These are phyloP conservation scores for Eumeta japonica DNA, from an alignment of 1,140 invertebrate genomes.

Conservation along the genomic window DNA sequence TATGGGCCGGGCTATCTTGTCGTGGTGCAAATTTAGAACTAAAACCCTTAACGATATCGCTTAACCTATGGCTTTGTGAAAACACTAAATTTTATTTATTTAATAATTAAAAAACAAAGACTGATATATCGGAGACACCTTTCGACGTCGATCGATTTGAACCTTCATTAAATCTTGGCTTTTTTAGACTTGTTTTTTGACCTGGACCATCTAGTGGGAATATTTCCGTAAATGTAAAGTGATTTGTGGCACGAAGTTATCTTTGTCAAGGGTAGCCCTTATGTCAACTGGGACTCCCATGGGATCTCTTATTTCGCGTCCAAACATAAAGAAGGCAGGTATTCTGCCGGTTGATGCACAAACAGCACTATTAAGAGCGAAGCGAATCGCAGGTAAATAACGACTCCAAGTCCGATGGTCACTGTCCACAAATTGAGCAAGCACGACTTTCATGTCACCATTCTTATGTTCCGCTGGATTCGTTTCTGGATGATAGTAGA, in stretches of 20 bases:
- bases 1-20: slow-evolving; percentile 23
- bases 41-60: slow-evolving; percentile 11
- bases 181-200: slow-evolving; percentile 2
- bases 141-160: slow-evolving; percentile 4
- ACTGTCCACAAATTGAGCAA: too few species aligned
- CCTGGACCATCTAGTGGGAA: neutral
- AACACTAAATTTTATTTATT: slow-evolving; percentile 15
- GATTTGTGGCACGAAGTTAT: slow-evolving; percentile 11
- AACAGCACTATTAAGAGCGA: too few species aligned
- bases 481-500: slow-evolving; percentile 33
- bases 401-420: too few species aligned
- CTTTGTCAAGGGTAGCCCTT: slow-evolving; percentile 1
- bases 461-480: slow-evolving; percentile 34
- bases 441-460: slow-evolving; percentile 31
- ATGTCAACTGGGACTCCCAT: too few species aligned
- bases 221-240: slow-evolving; percentile 10
- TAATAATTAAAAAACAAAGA: too few species aligned
- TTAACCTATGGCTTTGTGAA: slow-evolving; percentile 12
- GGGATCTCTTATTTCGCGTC: too few species aligned
- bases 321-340: too few species aligned
- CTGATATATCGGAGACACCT: neutral
- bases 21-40: slow-evolving; percentile 18
- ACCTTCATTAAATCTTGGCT: slow-evolving; percentile 10
- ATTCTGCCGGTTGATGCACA: too few species aligned
- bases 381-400: too few species aligned